Base-by-base conservation (phyloP, 2,888 invertebrate species). In the Carpatolechia fugitivella region DNA sequence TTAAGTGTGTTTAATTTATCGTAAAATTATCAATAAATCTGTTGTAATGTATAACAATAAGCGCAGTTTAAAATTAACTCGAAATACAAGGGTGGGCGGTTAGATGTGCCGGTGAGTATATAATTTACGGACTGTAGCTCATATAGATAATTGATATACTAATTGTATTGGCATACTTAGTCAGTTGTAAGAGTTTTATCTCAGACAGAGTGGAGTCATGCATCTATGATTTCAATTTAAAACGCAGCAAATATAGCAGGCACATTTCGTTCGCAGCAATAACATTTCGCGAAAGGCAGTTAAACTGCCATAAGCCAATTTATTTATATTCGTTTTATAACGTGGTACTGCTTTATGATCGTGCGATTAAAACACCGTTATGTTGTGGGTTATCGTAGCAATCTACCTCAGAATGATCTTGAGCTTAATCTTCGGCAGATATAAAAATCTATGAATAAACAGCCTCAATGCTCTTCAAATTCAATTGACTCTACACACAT, bases 311-410 rank as follows among this genome's bases (percentile, higher is more conserved):
- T 81, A 80, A 80, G 80, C 72, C 78, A 76, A 80, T 80, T 77
- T 80, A 81, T 82, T 80, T 82, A 79, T 80, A 79, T 79, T 78
- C 78, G 69, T 80, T 82, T 81, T 80, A 82, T 78, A 80, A 78
- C 76, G n/a, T n/a, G n/a, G 76, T 81, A 80, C 78, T 76, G 79
- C 75, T 81, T 81, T 80, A 82, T 76, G 80, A 77, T 75, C 52
- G 44, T 68, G 66, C 74, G 75, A 79, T 80, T 79, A 80, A 79
- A 78, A 76, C 73, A 75, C 72, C 30, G 69, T 68, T 69, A 73
- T 74, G 73, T n/a, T n/a, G n/a, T n/a, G 68, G 70, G 70, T 70
- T 71, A 69, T 76, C 68, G 75, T 70, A 18, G n/a, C n/a, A n/a
- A n/a, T n/a, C n/a, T n/a, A 30, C 6, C 48, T 48, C 36, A 30